Conservation (phyloP, 1,140 invertebrate genomes). For the Drosophila navojoa region DNA sequence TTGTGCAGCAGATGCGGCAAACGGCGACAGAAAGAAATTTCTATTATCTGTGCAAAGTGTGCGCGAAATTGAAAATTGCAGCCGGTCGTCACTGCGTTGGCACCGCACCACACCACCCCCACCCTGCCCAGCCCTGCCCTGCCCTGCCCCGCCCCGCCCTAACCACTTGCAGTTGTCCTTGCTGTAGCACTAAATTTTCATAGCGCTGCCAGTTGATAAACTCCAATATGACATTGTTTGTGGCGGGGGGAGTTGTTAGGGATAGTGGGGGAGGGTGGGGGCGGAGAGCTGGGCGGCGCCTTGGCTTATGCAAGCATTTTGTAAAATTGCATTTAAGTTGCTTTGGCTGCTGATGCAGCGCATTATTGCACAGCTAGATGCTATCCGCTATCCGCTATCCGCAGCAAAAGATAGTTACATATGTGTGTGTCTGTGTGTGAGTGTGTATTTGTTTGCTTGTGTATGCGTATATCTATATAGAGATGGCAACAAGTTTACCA, state of each 20-base stretch:
- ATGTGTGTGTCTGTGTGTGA: neutral
- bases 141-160: too few relatives aligned
- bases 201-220: slow-evolving; percentile 74
- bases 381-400: neutral
- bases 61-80: slow-evolving; percentile 80
- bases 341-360: slow-evolving; percentile 58
- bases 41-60: slow-evolving; percentile 81
- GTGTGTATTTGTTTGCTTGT: slow-evolving; percentile 11
- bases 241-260: too few relatives aligned
- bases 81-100: slow-evolving; percentile 22
- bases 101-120: neutral
- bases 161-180: slow-evolving; percentile 21
- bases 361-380: slow-evolving; percentile 58
- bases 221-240: slow-evolving; percentile 77
- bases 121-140: too few relatives aligned
- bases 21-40: slow-evolving; percentile 69
- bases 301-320: slow-evolving; percentile 77
- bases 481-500: slow-evolving; percentile 77
- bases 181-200: slow-evolving; percentile 71
- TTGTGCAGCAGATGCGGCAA: slow-evolving; percentile 42
- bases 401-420: slow-evolving; percentile 7
- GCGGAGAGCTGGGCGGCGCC: slow-evolving; percentile 25
- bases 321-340: slow-evolving; percentile 73
- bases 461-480: slow-evolving; percentile 40
- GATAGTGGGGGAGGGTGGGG: neutral